These are phyloP conservation scores for Achlya flavicornis DNA, from an alignment of 2,888 invertebrate genomes.

Conservation along the genomic window DNA sequence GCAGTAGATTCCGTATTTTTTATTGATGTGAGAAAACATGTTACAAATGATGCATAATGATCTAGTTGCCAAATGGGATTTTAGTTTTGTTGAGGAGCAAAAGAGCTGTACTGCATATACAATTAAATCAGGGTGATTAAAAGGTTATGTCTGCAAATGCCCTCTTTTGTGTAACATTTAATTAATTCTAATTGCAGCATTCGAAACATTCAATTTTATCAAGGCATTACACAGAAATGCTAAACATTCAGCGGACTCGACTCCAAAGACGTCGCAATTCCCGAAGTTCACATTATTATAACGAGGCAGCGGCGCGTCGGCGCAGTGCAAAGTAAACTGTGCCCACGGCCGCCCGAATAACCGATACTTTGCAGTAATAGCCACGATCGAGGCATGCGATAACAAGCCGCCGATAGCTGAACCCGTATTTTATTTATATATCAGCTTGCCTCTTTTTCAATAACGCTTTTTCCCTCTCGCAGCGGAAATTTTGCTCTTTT, in stretches of 20 bases:
- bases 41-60: background rate
- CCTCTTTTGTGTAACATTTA: conserved; percentile 4
- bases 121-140: background rate
- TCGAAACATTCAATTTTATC: conserved; percentile 33
- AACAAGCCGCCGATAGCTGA: conserved; percentile 84
- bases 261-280: conserved; percentile 78
- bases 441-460: conserved; percentile 82
- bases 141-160: background rate
- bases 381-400: conserved; percentile 81
- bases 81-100: background rate
- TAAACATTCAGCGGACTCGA: conserved; percentile 56
- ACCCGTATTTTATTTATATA: conserved; percentile 84
- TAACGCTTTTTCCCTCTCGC: conserved; percentile 79
- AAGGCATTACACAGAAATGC: conserved; percentile 36
- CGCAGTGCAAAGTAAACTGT: conserved; percentile 77
- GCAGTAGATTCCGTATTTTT: conserved; percentile 42
- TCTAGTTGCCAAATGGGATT: background rate
- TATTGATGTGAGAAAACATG: background rate
- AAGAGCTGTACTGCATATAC: background rate
- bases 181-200: conserved; percentile 21
- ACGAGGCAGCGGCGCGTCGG: conserved; percentile 76
- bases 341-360: conserved; percentile 77
- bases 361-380: conserved; percentile 80
- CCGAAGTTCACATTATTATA: conserved; percentile 84
- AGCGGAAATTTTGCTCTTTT: conserved; percentile 81